These are phyloP conservation scores for Agonum fuliginosum DNA, from an alignment of 2,888 invertebrate genomes.

Conservation along the genomic window DNA sequence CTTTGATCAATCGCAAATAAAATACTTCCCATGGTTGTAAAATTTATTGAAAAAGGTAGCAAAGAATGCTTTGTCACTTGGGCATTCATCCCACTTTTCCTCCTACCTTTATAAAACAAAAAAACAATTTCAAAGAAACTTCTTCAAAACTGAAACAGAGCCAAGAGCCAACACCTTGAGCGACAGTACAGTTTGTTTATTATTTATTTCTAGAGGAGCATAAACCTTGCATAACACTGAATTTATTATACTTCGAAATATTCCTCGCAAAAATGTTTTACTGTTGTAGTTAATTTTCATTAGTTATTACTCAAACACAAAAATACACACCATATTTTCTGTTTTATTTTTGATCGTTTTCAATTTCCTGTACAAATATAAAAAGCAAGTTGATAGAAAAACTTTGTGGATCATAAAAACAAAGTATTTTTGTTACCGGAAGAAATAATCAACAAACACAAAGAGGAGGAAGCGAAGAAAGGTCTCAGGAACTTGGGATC, in stretches of 20 bases:
- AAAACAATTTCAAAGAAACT: slow-evolving; percentile 40
- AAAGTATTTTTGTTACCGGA: slow-evolving; percentile 37
- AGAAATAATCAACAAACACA: slow-evolving; percentile 30
- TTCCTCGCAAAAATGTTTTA: slow-evolving; percentile 2
- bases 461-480: too few relatives aligned
- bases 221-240: slow-evolving; percentile 33
- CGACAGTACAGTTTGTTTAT: slow-evolving; percentile 27
- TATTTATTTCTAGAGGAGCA: slow-evolving; percentile 46
- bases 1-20: too few relatives aligned
- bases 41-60: slow-evolving; percentile 27
- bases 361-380: slow-evolving; percentile 34
- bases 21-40: too few relatives aligned
- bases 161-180: slow-evolving; percentile 32
- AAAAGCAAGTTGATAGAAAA: slow-evolving; percentile 22
- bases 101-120: slow-evolving; percentile 8
- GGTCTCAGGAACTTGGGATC: too few relatives aligned
- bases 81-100: slow-evolving; percentile 27
- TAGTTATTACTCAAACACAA: slow-evolving; percentile 9
- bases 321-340: background rate
- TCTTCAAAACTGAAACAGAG: slow-evolving; percentile 16
- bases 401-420: slow-evolving; percentile 26
- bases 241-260: slow-evolving; percentile 16
- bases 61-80: slow-evolving; percentile 23
- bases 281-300: slow-evolving; percentile 13
- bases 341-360: slow-evolving; percentile 34